Evolutionary conservation across 1,140 invertebrate genomes (phyloP), one percentile per base, ranked within the genome.

Genomic region (Ostrea denselamellosa): DNA sequence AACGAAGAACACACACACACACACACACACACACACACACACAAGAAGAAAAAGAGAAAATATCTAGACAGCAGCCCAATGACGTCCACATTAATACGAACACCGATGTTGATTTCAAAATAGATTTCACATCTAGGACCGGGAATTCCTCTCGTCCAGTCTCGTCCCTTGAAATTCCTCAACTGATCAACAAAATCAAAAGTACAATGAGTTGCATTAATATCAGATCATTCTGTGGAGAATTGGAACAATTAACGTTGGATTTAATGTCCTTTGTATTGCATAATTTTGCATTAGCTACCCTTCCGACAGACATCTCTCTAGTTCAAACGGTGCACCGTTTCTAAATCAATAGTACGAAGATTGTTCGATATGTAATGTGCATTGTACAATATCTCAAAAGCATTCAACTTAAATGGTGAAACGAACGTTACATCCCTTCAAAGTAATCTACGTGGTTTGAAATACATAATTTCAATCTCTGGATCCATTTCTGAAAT

Each of bases 141-240:
- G 81, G 81, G 7, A 44, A 22, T 28, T 83, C 81, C 52, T 51
- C 81, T 8, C 44, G 81, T 9, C 81, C 81, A n/a, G 44, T 44
- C 44, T 51, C 44, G 5, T 83, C 81, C n/a, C 44, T 22, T 44
- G 81, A 83, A 19, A 8, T 83, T 54, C 44, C 44, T 17, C 44
- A 83, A 19, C 81, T 83, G 19, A 83, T 83, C 44, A 52, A 52
- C 44, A 83, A 83, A 52, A 77, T 77, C 68, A 77, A 77, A 25
- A 8, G 12, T 4, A 34, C 68, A 4, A 25, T 25, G 12, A 77
- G 68, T 12, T 77, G 68, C 25, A 77, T 25, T 0, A 22, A 71
- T 12, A 71, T 71, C 1, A 77, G 68, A 28, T 77, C 68, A 77
- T 8, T 77, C 12, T 77, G 68, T 77, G 68, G 68, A 77, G 68